Conservation (phyloP, 2,113 vertebrate species). For the Osmerus mordax region DNA sequence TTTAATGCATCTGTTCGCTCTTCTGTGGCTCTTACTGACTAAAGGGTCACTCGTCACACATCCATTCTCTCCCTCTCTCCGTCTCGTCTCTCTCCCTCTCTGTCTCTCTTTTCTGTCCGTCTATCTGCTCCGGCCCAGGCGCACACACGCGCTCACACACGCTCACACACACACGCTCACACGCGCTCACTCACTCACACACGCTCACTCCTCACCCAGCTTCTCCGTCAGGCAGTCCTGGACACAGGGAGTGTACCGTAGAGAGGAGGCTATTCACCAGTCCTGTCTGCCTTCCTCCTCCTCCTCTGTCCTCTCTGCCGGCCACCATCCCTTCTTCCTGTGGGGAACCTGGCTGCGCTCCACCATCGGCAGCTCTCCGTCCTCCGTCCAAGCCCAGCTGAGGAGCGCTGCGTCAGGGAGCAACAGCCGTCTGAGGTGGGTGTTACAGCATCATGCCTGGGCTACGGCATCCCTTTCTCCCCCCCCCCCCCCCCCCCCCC, state of each 20-base stretch:
- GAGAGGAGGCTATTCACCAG: conserved; percentile 38
- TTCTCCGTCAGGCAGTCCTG: conserved; percentile 31
- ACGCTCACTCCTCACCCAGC: conserved; percentile 23
- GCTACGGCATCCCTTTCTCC: not conserved
- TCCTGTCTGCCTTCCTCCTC: conserved; percentile 39
- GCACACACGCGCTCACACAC: not conserved
- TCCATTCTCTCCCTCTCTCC: conserved; percentile 20
- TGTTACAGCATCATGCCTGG: conserved; percentile 54
- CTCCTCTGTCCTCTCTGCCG: conserved; percentile 13
- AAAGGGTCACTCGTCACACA: conserved; percentile 47
- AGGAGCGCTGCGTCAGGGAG: conserved; percentile 58
- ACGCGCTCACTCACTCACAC: conserved; percentile 19
- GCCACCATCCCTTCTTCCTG: conserved; percentile 31
- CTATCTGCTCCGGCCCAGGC: conserved; percentile 37
- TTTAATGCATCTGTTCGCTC: conserved; percentile 65
- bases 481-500: not conserved
- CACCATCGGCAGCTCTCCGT: conserved; percentile 37
- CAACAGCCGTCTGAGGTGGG: conserved; percentile 69
- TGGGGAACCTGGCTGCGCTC: conserved; percentile 56
- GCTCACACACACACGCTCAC: conserved; percentile 36
- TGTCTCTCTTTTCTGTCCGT: conserved; percentile 9
- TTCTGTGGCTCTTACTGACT: conserved; percentile 51
- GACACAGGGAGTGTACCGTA: conserved; percentile 37
- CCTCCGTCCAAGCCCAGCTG: conserved; percentile 49
- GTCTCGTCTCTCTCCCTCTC: conserved; percentile 36